A percentile compares a stretch with the other conserved stretches of the same genome.
These are phyloP conservation scores for Thunnus thynnus DNA, from an alignment of 2,113 vertebrate genomes.

Conservation along the genomic window DNA sequence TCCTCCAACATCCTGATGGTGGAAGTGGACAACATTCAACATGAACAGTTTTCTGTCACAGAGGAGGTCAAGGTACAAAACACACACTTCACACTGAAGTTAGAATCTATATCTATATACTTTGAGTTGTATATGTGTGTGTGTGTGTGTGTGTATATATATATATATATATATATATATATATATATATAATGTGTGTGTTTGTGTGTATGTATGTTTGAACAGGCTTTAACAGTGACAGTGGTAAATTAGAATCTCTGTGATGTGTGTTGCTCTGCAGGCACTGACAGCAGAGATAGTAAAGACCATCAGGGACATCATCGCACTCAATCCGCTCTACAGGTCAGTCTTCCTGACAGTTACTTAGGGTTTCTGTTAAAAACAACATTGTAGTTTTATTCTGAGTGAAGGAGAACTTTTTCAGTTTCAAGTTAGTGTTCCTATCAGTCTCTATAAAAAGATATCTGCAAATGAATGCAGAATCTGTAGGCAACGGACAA, in stretches of 20 bases:
- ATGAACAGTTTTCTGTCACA: constrained; percentile 96
- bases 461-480: too few species aligned
- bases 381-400: neutral
- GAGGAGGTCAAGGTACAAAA: constrained; percentile 94
- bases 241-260: neutral
- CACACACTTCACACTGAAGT: too few species aligned
- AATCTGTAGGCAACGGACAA: too few species aligned
- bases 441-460: too few species aligned
- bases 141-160: too few species aligned
- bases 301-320: constrained; percentile 99
- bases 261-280: constrained; percentile 73
- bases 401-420: too few species aligned
- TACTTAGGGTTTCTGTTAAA: neutral
- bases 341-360: constrained; percentile 81
- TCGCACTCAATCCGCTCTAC: constrained; percentile 96
- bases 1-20: constrained; percentile 92
- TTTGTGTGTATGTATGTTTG: neutral
- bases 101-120: too few species aligned
- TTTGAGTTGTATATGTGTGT: too few species aligned
- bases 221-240: too few species aligned
- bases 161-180: too few species aligned
- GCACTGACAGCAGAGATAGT: constrained; percentile 98
- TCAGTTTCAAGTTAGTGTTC: too few species aligned
- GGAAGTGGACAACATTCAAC: constrained; percentile 94
- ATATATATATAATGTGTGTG: neutral